Percentiles rank a stretch among this genome's conserved stretches.
Conservation (phyloP, 2,113 vertebrate species). For the Aspidoscelis tigris region DNA sequence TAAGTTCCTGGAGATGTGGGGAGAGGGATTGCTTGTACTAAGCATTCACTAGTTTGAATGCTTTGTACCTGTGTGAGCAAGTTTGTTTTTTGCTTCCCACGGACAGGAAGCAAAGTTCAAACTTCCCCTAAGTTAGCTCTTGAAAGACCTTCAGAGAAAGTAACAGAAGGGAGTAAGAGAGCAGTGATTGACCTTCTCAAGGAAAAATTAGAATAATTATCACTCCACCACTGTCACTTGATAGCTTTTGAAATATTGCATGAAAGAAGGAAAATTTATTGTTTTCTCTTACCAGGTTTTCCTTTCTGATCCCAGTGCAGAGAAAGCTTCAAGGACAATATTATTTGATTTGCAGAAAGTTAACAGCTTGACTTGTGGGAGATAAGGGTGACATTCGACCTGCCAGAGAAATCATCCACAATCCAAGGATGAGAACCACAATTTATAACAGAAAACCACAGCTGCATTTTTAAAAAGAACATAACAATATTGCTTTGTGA, state of each 20-base stretch:
- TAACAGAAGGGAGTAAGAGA: no score
- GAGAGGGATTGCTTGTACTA: no score
- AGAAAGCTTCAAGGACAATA: constrained; percentile 1
- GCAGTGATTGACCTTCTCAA: no score
- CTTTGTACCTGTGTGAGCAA: no score
- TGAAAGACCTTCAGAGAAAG: no score
- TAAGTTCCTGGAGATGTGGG: no score
- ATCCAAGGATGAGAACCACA: not conserved
- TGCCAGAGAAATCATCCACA: not conserved
- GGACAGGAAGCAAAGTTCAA: no score
- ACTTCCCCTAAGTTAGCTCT: no score
- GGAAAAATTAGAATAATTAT: not conserved
- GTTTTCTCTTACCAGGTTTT: not conserved
- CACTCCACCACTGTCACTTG: not conserved
- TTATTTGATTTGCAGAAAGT: not conserved
- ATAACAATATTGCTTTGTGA: not conserved
- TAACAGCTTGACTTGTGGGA: not conserved
- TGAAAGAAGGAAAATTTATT: not conserved
- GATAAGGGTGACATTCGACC: not conserved
- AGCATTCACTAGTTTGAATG: no score
- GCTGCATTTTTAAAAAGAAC: not conserved
- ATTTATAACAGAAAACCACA: not conserved
- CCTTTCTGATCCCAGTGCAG: not conserved
- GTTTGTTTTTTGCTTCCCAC: no score
- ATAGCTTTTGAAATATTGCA: not conserved